Evolutionary conservation across 2,797 vertebrate species (phyloP), one percentile per base, ranked within the genome.

Genomic region (Aeoliscus strigatus): DNA sequence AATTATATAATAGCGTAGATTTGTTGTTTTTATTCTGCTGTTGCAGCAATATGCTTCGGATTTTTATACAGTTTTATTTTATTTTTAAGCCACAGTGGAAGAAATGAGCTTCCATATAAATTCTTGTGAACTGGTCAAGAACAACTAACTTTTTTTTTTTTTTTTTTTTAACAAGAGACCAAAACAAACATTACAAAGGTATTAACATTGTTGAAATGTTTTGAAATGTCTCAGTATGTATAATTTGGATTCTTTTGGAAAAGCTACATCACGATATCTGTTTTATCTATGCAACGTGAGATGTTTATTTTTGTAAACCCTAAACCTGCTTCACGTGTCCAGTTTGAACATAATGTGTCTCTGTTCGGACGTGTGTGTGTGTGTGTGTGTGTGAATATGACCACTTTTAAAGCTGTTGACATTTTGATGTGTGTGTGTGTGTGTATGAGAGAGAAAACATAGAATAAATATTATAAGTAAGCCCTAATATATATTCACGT

Each of bases 221-320:
- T n/a, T n/a, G 26, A 43, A 49, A 36, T 15, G 9, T 14, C 43
- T 40, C n/a, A 52, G 39, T 57, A 10, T 62, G 46, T 53, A 54
- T 50, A 33, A 49, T 43, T 49, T 63, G 27, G 49, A 46, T 32
- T 27, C 2, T 55, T 37, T 24, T 17, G 25, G 27, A n/a, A n/a
- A n/a, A n/a, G n/a, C n/a, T 46, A 28, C 24, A 29, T 43, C 6
- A 4, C 31, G n/a, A 29, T 40, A 39, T 50, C 51, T 56, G 17
- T 66, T 71, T 55, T 51, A 71, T 70, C 81, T 85, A 82, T 82
- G 75, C 80, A 85, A 79, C 77, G 51, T 71, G 65, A 51, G 62
- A 30, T 33, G 33, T 57, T 44, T 60, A 55, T 68, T 80, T 81
- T 79, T 78, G 49, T 70, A 77, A 64, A 49, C 52, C 24, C 8